Percentiles rank a stretch among this genome's conserved stretches.
phyloP scores from a whole-genome alignment of 2,113 vertebrate species.

The Salvelinus fontinalis region DNA sequence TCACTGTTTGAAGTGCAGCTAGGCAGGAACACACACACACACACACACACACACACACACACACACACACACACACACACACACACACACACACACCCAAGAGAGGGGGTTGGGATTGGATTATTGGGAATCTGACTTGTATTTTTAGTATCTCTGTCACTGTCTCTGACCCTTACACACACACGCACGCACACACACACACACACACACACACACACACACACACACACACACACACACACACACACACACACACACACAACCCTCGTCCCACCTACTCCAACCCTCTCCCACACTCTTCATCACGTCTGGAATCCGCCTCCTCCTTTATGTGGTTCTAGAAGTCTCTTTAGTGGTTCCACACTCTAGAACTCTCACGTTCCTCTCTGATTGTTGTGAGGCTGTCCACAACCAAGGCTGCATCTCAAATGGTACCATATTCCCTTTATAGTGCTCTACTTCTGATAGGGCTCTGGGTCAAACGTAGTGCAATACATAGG shows the following conservation, averaged over 20 bases:
- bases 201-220: conserved; percentile 14
- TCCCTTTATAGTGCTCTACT: too few relatives aligned
- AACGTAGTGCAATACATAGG: too few relatives aligned
- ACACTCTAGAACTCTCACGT: not conserved
- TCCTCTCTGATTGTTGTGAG: not conserved
- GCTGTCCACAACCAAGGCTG: too few relatives aligned
- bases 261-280: not conserved
- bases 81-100: too few relatives aligned
- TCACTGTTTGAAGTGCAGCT: not conserved
- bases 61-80: too few relatives aligned
- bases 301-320: not conserved
- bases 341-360: too few relatives aligned
- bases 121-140: too few relatives aligned
- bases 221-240: not conserved
- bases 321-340: conserved; percentile 4
- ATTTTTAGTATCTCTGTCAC: not conserved
- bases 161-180: not conserved
- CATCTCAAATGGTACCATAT: too few relatives aligned
- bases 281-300: not conserved
- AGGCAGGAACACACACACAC: not conserved
- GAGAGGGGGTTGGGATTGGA: too few relatives aligned
- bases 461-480: too few relatives aligned
- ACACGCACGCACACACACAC: conserved; percentile 1
- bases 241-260: not conserved
- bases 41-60: too few relatives aligned